phyloP scores from a whole-genome alignment of 2,113 vertebrate species.

The Pampusana beccarii region DNA sequence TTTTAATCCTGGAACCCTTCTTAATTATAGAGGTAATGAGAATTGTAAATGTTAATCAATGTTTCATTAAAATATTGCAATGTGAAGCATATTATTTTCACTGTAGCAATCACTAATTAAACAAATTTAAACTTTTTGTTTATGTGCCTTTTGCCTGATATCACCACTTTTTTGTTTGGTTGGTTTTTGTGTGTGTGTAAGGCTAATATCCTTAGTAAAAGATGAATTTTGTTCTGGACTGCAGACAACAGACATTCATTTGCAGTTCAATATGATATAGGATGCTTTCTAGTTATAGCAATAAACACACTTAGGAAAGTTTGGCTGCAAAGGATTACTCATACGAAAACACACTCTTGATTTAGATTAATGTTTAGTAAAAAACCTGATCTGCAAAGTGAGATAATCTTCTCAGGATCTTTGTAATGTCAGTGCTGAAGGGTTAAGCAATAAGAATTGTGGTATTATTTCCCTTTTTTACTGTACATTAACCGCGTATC shows the following conservation, averaged over 20 bases:
- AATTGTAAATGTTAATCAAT: slow-evolving; percentile 62
- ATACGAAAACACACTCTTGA: background rate
- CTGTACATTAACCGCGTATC: background rate
- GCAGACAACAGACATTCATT: background rate
- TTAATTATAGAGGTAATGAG: slow-evolving; percentile 46
- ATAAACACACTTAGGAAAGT: background rate
- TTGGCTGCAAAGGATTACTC: background rate
- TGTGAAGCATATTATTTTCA: slow-evolving; percentile 9
- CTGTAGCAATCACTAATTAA: slow-evolving; percentile 23
- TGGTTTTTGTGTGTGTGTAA: background rate
- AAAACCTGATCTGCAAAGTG: background rate
- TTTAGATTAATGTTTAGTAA: background rate
- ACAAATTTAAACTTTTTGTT: background rate
- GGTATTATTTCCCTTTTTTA: background rate
- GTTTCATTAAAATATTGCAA: slow-evolving; percentile 35
- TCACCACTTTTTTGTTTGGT: background rate
- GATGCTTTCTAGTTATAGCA: background rate
- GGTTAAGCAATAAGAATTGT: background rate
- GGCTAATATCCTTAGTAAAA: background rate
- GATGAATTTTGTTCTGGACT: background rate
- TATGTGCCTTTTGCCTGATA: background rate
- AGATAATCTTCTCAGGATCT: background rate
- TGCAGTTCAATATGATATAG: background rate
- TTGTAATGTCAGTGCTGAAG: background rate
- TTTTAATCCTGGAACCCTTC: slow-evolving; percentile 38